Evolutionary conservation across 2,888 invertebrate genomes (phyloP), one percentile per base, ranked within the genome.

Genomic region (Noctuana brunneofusca): DNA sequence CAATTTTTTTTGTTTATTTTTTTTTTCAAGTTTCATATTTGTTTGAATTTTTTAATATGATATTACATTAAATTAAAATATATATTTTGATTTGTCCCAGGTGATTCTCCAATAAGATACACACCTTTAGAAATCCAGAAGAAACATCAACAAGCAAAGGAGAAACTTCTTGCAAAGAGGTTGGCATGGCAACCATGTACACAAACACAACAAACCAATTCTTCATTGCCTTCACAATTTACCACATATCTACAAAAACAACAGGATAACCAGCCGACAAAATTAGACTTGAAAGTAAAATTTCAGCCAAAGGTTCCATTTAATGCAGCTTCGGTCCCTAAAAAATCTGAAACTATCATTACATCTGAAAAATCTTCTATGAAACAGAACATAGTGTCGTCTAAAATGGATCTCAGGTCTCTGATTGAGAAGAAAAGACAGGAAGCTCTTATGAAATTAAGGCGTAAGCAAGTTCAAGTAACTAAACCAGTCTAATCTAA

Each of bases 51-150:
- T n/a, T n/a, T n/a, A 35, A 5, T 9, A 35, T 12, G 5, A 35
- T 35, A 12, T 9, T 2, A 2, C 2, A 12, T 12, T 35, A 30
- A 14, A 41, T 54, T 63, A 62, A 48, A 12, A 35, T 11, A 11
- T 3, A 49, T 49, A 12, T 27, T 48, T 49, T 24, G 2, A 14
- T 50, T 12, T 14, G n/a, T 48, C 38, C 1, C 46, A 67, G 86
- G 76, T 5, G 86, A 88, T 69, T 88, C 89, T 9, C 88, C 90
- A 18, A 85, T 87, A 68, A 82, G 83, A 74, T 93, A 92, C 71
- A 92, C 93, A 20, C 91, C 92, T 38, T 92, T 93, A 66, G 94
- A 94, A 82, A 94, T 95, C 55, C 93, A 93, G 75, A 92, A 83
- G 71, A 94, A 94, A 71, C 91, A 93, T 66, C 79, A 89, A 65